Conservation (phyloP, 2,113 vertebrate genomes). For the Platanista minor region DNA sequence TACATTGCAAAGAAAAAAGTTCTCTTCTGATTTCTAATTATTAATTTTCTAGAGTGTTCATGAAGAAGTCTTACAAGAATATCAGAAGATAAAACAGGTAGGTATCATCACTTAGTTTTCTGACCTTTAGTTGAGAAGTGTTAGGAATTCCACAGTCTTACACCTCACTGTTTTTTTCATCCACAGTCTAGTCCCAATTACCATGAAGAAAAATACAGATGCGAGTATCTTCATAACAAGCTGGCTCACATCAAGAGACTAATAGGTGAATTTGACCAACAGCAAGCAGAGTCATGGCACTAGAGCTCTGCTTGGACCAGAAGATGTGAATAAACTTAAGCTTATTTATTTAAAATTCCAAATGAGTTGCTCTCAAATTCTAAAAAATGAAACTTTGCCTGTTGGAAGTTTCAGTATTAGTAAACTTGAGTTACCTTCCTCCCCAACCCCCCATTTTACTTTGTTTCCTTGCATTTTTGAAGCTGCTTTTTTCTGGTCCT, state of each 20-base stretch:
- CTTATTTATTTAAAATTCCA: conserved; percentile 81
- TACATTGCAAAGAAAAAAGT: background rate
- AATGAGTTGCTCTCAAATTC: conserved; percentile 74
- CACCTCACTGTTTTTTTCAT: conserved; percentile 17
- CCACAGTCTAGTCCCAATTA: conserved; percentile 88
- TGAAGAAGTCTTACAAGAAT: conserved; percentile 89
- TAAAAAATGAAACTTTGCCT: conserved; percentile 71
- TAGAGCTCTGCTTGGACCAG: conserved; percentile 70
- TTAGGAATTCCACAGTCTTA: background rate
- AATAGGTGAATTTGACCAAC: conserved; percentile 88
- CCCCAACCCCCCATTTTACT: conserved; percentile 4
- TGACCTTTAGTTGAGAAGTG: background rate
- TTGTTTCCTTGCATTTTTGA: conserved; percentile 73
- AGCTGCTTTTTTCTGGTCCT: conserved; percentile 78
- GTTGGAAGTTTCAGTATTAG: conserved; percentile 78
- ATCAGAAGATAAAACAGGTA: conserved; percentile 90
- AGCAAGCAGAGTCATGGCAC: conserved; percentile 81
- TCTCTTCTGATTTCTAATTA: conserved; percentile 39
- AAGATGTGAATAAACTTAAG: conserved; percentile 77
- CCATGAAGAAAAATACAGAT: conserved; percentile 88
- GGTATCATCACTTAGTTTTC: conserved; percentile 6
- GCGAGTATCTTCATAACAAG: conserved; percentile 93
- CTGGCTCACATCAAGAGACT: conserved; percentile 92
- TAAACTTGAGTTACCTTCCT: conserved; percentile 66
- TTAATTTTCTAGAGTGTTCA: conserved; percentile 84